These are phyloP conservation scores for Tipula unca DNA, from an alignment of 2,888 invertebrate genomes.

Conservation along the genomic window DNA sequence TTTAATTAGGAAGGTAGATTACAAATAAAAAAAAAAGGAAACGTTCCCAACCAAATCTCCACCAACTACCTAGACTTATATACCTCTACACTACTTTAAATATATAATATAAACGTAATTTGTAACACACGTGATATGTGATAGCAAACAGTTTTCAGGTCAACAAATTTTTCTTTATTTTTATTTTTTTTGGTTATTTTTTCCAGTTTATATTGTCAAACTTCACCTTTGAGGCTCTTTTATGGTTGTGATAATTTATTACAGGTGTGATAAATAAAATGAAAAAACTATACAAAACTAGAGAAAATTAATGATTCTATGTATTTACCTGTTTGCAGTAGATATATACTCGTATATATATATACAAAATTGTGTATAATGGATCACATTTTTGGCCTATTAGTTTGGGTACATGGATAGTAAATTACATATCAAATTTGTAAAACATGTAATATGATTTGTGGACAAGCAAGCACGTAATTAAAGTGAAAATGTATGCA, in stretches of 20 bases:
- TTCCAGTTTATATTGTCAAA: background rate
- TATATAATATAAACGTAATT: background rate
- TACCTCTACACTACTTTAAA: background rate
- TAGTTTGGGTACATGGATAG: background rate
- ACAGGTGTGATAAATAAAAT: background rate
- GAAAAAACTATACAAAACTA: background rate
- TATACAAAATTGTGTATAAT: background rate
- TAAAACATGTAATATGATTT: background rate
- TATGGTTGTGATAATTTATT: conserved; percentile 14
- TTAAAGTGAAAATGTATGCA: background rate
- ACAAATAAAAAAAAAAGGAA: too few species aligned
- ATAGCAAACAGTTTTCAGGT: background rate
- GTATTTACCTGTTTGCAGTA: background rate
- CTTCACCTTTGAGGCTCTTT: background rate
- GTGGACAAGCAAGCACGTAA: background rate
- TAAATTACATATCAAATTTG: background rate
- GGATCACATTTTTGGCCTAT: background rate
- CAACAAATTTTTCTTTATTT: background rate
- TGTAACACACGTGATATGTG: conserved; percentile 8
- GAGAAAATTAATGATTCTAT: background rate
- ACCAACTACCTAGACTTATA: background rate
- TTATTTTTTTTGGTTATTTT: background rate
- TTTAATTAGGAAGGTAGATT: background rate
- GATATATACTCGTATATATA: too few species aligned
- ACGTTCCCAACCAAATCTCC: background rate